Conservation (phyloP, 2,797 vertebrate species). For the Enteromius paludinosus region DNA sequence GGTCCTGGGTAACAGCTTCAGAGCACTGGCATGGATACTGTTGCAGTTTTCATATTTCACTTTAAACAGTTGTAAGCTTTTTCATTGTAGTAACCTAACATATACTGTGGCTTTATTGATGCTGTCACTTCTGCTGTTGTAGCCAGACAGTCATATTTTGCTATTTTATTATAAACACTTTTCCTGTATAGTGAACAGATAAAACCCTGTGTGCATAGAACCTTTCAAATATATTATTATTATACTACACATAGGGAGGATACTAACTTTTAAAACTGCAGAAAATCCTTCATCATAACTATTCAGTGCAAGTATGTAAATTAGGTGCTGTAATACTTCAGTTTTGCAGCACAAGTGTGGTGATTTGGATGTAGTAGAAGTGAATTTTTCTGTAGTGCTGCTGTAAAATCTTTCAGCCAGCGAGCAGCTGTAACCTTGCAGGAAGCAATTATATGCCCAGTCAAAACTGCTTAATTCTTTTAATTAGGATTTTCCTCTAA, state of each 20-base stretch:
- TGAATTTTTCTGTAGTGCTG: not conserved
- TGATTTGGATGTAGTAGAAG: not conserved
- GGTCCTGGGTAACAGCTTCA: constrained; percentile 9
- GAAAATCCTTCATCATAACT: not conserved
- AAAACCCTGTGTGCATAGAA: not conserved
- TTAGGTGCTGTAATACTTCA: not conserved
- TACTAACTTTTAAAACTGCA: not conserved
- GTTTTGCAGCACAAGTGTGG: not conserved
- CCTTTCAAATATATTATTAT: not conserved
- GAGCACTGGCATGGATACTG: not conserved
- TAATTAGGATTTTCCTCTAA: constrained; percentile 55
- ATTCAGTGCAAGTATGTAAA: not conserved
- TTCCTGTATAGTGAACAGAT: not conserved
- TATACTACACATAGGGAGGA: not conserved
- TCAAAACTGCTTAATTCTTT: constrained; percentile 60
- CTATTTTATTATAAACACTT: not conserved
- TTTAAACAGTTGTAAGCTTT: not conserved
- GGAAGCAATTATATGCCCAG: constrained; percentile 63
- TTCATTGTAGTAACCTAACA: not conserved
- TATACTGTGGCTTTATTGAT: not conserved
- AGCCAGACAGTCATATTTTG: not conserved
- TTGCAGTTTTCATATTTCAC: not conserved
- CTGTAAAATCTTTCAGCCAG: not conserved
- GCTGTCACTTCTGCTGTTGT: not conserved
- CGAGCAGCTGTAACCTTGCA: constrained; percentile 51